These are phyloP conservation scores for Benthosema pterotum DNA, from an alignment of 2,797 vertebrate genomes.

Conservation along the genomic window DNA sequence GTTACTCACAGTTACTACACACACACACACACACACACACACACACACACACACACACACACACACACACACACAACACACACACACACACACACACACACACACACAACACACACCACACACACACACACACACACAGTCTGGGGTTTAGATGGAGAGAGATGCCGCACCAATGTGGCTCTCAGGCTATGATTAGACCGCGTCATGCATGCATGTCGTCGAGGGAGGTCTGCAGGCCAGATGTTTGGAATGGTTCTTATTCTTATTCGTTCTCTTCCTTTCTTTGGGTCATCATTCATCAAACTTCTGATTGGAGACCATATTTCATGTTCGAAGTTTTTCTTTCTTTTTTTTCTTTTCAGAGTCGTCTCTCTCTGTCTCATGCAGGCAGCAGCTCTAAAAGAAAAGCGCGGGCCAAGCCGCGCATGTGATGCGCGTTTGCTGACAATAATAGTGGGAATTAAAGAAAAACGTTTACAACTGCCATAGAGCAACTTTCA, in stretches of 20 bases:
- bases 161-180: constrained; percentile 70
- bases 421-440: background rate
- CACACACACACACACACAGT: constrained; percentile 8
- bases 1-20: constrained; percentile 40
- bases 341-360: too few species aligned
- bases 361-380: background rate
- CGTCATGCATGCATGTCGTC: constrained; percentile 64
- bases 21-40: too few species aligned
- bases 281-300: constrained; percentile 71
- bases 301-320: constrained; percentile 66
- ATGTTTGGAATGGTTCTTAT: constrained; percentile 78
- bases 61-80: too few species aligned
- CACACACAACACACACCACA: too few species aligned
- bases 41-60: too few species aligned
- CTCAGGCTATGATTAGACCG: constrained; percentile 74
- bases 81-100: background rate
- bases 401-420: too few species aligned
- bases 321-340: constrained; percentile 53
- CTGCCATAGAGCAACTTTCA: background rate
- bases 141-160: constrained; percentile 70
- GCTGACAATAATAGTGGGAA: background rate
- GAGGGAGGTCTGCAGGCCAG: constrained; percentile 83
- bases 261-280: constrained; percentile 63
- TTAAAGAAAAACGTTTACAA: constrained; percentile 19
- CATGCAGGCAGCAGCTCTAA: background rate